These are phyloP conservation scores for Ciconia stormi DNA, from an alignment of 2,113 vertebrate species.

Conservation along the genomic window DNA sequence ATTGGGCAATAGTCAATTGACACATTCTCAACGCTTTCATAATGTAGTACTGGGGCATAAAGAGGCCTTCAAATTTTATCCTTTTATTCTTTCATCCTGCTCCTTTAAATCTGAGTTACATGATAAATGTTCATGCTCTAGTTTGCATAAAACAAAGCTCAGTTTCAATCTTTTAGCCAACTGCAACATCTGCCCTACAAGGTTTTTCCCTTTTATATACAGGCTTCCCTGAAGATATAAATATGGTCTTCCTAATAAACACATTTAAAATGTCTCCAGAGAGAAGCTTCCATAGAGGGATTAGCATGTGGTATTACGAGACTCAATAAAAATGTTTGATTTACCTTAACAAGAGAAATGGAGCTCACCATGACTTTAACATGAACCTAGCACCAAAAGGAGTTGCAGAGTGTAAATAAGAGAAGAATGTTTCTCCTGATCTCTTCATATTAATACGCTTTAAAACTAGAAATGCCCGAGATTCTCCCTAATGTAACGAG, in stretches of 20 bases:
- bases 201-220: conserved; percentile 61
- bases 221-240: conserved; percentile 64
- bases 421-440: neutral
- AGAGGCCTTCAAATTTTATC: neutral
- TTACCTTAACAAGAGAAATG: conserved; percentile 11
- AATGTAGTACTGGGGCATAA: neutral
- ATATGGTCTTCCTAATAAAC: conserved; percentile 53
- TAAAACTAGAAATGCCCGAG: neutral
- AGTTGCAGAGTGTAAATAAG: neutral
- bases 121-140: conserved; percentile 62
- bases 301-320: neutral
- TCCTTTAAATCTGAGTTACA: conserved; percentile 57
- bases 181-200: conserved; percentile 66
- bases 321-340: conserved; percentile 27
- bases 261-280: conserved; percentile 46
- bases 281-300: conserved; percentile 14
- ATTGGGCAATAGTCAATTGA: neutral
- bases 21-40: neutral
- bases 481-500: neutral
- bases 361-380: neutral
- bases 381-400: neutral
- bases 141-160: conserved; percentile 66
- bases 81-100: conserved; percentile 11
- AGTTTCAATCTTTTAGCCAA: conserved; percentile 66
- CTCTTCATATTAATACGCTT: neutral